Base-by-base conservation (phyloP, 2,888 invertebrate genomes). In the Drosophila barbarae region DNA sequence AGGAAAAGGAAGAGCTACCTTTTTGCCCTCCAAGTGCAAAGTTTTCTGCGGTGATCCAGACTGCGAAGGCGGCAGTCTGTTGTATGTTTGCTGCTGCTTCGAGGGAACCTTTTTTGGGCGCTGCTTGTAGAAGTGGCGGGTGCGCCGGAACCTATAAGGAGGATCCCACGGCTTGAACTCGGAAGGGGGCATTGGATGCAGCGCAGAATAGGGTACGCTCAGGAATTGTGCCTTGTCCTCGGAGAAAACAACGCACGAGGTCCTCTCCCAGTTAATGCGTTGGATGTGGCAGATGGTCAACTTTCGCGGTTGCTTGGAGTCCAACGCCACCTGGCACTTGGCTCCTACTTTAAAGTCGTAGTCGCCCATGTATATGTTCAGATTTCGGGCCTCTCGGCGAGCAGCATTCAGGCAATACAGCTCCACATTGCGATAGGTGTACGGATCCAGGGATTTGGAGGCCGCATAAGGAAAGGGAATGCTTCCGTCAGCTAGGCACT, bases 371-470 rank as follows among this genome's bases (percentile, higher is more conserved):
- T 87, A 87, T 77, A 84, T 75, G 56, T 85, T 81, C 26, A 84
- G 80, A 2, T 76, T 57, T 21, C 84, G 82, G 2, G 76, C 44
- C 23, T 90, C 95, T 92, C 93, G 92, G 75, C 94, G 92, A 67
- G 93, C 90, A 87, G 95, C 96, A 75, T 93, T 93, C 95, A 96
- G 97, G 23, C 95, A 93, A 90, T 97, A 97, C 88, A 95, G 95
- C 87, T 97, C 97, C 70, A 96, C 95, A 88, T 98, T 98, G 53
- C 97, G 92, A 89, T 96, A 98, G 82, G 96, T 95, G 77, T 93
- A 92, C 0, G 95, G 94, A 89, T 97, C 96, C 52, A 98, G 89
- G 0, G 96, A 95, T 89, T 97, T 97, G 0, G 97, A 97, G 8
- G 96, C 95, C 91, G 96, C 94, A 88, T 95, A 97, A 0, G 97